phyloP scores from a whole-genome alignment of 2,797 vertebrate species.

The Hipposideros larvatus region DNA sequence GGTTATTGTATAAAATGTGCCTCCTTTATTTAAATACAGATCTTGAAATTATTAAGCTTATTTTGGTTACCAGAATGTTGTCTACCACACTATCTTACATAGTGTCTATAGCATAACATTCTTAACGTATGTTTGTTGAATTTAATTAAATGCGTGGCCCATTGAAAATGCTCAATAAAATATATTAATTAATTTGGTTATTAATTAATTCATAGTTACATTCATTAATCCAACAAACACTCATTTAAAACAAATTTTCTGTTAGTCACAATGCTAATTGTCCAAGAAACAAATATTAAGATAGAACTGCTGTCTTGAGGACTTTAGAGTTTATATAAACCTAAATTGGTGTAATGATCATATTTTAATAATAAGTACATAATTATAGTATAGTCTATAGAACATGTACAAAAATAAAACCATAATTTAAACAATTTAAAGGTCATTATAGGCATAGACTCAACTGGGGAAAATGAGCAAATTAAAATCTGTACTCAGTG shows the following conservation, averaged over 20 bases:
- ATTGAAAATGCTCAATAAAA: background rate
- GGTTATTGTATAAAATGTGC: background rate
- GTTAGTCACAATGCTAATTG: background rate
- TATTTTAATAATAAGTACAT: background rate
- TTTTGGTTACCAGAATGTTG: background rate
- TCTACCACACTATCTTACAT: background rate
- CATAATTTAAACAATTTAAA: background rate
- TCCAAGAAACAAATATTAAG: background rate
- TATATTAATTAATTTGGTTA: background rate
- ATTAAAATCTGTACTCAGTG: background rate
- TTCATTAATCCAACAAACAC: slow-evolving; percentile 6
- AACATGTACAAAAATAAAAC: background rate
- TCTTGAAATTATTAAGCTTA: background rate
- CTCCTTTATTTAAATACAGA: background rate
- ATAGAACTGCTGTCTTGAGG: background rate
- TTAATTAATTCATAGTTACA: background rate
- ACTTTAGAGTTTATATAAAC: background rate
- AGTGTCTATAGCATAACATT: background rate
- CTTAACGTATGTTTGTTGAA: background rate
- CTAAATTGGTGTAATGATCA: background rate
- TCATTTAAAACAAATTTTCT: background rate
- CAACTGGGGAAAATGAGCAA: background rate
- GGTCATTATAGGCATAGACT: background rate
- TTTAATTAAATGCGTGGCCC: background rate
- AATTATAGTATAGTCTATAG: background rate